Conservation (phyloP, 2,797 vertebrate genomes). For the Yasuhikotakia modesta region DNA sequence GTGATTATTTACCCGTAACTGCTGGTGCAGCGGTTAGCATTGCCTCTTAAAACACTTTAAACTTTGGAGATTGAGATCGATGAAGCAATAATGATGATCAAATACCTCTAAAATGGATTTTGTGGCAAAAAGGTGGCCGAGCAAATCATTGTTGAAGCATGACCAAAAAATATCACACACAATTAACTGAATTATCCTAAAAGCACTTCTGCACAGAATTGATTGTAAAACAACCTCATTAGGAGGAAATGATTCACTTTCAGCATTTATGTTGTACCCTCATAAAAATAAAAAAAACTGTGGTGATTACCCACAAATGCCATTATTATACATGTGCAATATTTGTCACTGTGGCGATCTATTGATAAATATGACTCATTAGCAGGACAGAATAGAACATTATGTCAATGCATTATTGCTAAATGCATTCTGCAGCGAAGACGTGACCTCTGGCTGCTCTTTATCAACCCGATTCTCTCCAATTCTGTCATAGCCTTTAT, state of each 20-base stretch:
- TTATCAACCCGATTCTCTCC: constrained; percentile 60
- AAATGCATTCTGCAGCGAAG: constrained; percentile 17
- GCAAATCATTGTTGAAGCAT: constrained; percentile 15
- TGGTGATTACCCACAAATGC: constrained; percentile 31
- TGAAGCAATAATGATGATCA: constrained; percentile 12
- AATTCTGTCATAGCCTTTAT: constrained; percentile 65
- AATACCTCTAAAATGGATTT: constrained; percentile 38
- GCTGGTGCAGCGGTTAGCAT: background rate
- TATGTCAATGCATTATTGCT: constrained; percentile 12
- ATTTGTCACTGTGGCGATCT: constrained; percentile 19
- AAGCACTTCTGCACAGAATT: constrained; percentile 37
- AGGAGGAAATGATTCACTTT: background rate
- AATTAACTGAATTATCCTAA: constrained; percentile 39
- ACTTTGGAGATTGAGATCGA: constrained; percentile 42
- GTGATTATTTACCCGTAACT: constrained; percentile 6
- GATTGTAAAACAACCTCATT: constrained; percentile 21
- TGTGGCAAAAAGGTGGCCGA: constrained; percentile 6
- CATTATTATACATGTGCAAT: constrained; percentile 9
- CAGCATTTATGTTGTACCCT: background rate
- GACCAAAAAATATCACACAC: constrained; percentile 22
- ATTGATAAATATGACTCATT: constrained; percentile 40
- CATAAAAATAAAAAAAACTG: constrained; percentile 10
- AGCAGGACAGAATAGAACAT: constrained; percentile 26
- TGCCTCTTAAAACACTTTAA: constrained; percentile 34
- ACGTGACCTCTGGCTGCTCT: constrained; percentile 63